A percentile compares a stretch with the other conserved stretches of the same genome.
phyloP scores from a whole-genome alignment of 2,113 vertebrate species.

The Anser cygnoides region DNA sequence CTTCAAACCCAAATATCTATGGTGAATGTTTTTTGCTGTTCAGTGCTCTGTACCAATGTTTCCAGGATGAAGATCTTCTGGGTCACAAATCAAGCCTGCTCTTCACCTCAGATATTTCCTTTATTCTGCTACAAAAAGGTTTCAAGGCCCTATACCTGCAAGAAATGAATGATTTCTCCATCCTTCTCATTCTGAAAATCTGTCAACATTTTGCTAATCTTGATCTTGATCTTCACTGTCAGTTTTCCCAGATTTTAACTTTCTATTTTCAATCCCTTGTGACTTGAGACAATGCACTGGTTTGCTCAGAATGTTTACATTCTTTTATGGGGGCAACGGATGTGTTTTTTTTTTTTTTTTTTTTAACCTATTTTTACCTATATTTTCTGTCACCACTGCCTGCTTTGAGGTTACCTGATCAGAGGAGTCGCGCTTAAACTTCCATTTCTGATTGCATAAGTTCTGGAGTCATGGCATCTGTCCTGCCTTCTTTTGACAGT shows the following conservation, averaged over 20 bases:
- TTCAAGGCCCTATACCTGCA: accelerated
- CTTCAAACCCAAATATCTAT: not conserved
- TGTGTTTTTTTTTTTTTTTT: not conserved
- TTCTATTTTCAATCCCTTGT: not conserved
- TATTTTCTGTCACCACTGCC: not conserved
- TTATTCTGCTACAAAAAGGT: not conserved
- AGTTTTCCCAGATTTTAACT: not conserved
- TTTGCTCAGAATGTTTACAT: not conserved
- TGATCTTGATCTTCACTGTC: not conserved
- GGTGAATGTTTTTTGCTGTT: not conserved
- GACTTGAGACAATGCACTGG: not conserved
- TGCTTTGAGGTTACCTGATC: not conserved
- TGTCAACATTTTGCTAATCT: not conserved
- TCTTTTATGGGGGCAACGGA: not conserved
- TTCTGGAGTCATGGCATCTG: not conserved
- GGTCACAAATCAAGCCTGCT: not conserved
- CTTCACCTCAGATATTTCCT: not conserved
- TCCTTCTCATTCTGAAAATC: not conserved
- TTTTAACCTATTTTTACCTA: not conserved
- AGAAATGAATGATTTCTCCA: not conserved
- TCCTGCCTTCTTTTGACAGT: not conserved
- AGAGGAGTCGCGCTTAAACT: not conserved
- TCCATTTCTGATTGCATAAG: not conserved
- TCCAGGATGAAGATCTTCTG: not conserved
- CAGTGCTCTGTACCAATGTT: not conserved